Percentiles rank a stretch among this genome's conserved stretches.
Conservation (phyloP, 2,888 invertebrate genomes). For the Galerucella pusilla region DNA sequence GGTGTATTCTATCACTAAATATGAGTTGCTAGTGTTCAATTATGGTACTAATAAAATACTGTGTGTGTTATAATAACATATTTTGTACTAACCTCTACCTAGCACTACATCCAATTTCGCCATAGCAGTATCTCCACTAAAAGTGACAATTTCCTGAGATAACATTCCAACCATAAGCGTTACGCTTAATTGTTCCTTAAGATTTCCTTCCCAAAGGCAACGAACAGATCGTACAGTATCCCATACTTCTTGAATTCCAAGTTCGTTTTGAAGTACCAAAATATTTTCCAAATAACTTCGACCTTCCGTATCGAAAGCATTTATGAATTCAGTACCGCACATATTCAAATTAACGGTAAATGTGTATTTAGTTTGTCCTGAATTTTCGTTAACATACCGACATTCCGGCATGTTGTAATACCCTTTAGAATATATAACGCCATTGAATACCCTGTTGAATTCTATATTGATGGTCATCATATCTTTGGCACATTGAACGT, state of each 20-base stretch:
- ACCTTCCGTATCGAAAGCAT: slow-evolving; percentile 80
- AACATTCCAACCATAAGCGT: slow-evolving; percentile 83
- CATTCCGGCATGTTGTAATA: slow-evolving; percentile 76
- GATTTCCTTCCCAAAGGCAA: slow-evolving; percentile 84
- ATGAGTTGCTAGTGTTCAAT: too few species aligned
- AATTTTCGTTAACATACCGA: slow-evolving; percentile 78
- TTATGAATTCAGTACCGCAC: slow-evolving; percentile 83
- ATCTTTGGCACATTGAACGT: slow-evolving; percentile 82
- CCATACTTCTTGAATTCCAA: slow-evolving; percentile 81
- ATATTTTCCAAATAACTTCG: slow-evolving; percentile 85
- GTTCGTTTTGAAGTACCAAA: slow-evolving; percentile 81
- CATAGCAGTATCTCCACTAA: slow-evolving; percentile 86
- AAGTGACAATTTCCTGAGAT: slow-evolving; percentile 83
- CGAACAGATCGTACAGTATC: slow-evolving; percentile 81
- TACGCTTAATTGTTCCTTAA: slow-evolving; percentile 79
- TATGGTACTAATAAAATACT: too few species aligned
- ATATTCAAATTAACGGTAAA: slow-evolving; percentile 81
- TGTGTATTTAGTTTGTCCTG: slow-evolving; percentile 75
- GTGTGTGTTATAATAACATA: background rate
- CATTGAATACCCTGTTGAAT: slow-evolving; percentile 81
- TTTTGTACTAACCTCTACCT: slow-evolving; percentile 68
- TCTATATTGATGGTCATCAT: slow-evolving; percentile 86
- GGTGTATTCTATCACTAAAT: too few species aligned
- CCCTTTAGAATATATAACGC: slow-evolving; percentile 85
- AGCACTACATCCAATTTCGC: slow-evolving; percentile 81